A percentile compares a stretch with the other conserved stretches of the same genome.
Conservation (phyloP, 2,797 vertebrate species). For the Gastrophryne carolinensis region DNA sequence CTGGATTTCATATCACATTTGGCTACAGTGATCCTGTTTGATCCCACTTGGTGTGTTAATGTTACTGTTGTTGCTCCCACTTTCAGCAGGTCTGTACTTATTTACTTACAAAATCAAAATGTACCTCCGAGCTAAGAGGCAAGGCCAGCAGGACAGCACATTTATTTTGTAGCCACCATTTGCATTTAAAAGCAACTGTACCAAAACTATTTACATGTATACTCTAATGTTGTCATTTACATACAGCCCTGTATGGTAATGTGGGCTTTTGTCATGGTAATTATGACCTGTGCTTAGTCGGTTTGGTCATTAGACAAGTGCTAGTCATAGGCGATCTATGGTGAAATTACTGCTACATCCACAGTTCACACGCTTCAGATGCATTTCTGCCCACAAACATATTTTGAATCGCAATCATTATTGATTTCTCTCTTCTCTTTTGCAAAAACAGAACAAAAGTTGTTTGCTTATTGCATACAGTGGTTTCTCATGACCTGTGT, state of each 20-base stretch:
- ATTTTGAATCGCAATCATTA: background rate
- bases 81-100: slow-evolving; percentile 1
- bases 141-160: background rate
- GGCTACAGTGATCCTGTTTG: slow-evolving; percentile 39
- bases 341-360: background rate
- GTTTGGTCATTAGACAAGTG: background rate
- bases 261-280: slow-evolving; percentile 1
- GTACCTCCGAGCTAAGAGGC: background rate
- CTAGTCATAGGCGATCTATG: background rate
- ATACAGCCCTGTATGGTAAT: slow-evolving; percentile 1
- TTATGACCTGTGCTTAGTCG: slow-evolving; percentile 15
- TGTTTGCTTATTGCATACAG: no score
- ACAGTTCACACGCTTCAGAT: background rate
- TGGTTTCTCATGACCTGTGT: no score
- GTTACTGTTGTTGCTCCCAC: slow-evolving; percentile 20
- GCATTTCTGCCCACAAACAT: background rate
- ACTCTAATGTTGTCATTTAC: background rate
- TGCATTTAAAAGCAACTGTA: background rate
- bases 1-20: slow-evolving; percentile 41
- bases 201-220: background rate
- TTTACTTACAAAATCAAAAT: background rate
- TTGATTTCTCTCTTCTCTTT: no score
- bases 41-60: slow-evolving; percentile 32
- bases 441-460: no score
- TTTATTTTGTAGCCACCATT: background rate